Conservation (phyloP, 2,888 invertebrate species). For the Harpalus rufipes region DNA sequence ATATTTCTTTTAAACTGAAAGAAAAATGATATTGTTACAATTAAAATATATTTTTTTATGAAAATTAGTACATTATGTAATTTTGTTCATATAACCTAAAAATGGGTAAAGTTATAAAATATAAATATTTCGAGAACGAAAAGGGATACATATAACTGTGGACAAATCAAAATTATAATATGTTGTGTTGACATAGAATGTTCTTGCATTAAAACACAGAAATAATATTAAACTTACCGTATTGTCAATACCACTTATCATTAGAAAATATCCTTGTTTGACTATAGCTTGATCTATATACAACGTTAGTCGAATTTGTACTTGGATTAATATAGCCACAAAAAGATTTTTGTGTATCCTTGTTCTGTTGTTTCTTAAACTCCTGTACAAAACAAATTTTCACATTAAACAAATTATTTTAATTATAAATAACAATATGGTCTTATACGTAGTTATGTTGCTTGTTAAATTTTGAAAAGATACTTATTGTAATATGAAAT, state of each 20-base stretch:
- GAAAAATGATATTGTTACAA: no score
- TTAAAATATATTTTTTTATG: no score
- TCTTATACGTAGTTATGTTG: no score
- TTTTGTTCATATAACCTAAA: no score
- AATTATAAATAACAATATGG: constrained; percentile 12
- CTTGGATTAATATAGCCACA: constrained; percentile 88
- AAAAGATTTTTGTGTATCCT: constrained; percentile 92
- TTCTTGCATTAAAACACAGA: not conserved
- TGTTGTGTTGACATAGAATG: not conserved
- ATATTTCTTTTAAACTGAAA: no score
- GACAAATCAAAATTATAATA: no score
- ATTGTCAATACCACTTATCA: constrained; percentile 81
- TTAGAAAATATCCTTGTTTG: constrained; percentile 72
- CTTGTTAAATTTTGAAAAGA: no score
- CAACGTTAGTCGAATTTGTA: constrained; percentile 84
- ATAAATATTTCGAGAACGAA: no score
- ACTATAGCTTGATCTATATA: constrained; percentile 85
- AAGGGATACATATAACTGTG: no score
- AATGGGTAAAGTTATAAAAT: no score
- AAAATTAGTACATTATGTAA: no score
- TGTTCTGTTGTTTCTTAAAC: constrained; percentile 89
- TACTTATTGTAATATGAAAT: no score
- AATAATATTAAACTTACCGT: constrained; percentile 79
- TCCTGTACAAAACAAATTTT: constrained; percentile 77
- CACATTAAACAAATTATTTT: not conserved